Evolutionary conservation across 2,797 vertebrate genomes (phyloP), one percentile per base, ranked within the genome.

Genomic region (Malacoctenus gilli): DNA sequence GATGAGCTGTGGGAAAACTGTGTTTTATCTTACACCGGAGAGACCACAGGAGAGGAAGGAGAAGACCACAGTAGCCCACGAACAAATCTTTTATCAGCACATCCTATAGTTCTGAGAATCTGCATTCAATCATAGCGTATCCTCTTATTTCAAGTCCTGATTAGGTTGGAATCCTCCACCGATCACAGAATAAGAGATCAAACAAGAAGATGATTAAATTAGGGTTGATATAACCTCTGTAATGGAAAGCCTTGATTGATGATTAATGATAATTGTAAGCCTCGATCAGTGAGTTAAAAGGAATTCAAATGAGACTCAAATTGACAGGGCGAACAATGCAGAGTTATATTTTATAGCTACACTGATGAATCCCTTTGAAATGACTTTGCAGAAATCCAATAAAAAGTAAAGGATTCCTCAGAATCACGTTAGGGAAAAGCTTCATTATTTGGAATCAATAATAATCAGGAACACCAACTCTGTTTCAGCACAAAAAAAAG

Each of bases 191-290:
- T 19, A 43, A 61, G 5, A 47, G 13, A 43, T 37, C 57, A 62
- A 32, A 68, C 41, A 63, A 40, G 38, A 61, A 55, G 31, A 49
- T 48, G 49, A 85, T 77, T 82, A 55, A 66, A 75, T 80, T 74
- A 74, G 11, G 39, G 40, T 41, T 71, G 50, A 80, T 64, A 59
- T 48, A 59, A 74, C 44, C 59, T 41, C 34, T 42, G 44, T 40
- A 63, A 73, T 58, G 44, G 58, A 54, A 59, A 49, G 67, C 51
- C 69, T 51, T 58, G 31, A 77, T 58, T 77, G 54, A 80, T 75
- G 64, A 66, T 54, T 68, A 43, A 76, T 59, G 23, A 35, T 69
- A 65, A 77, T 68, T 77, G 40, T 65, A 56, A 19, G 72, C 71
- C 55, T 62, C 8, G 4, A 72, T 80, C 62, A 59, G 66, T 79